phyloP scores from a whole-genome alignment of 2,797 vertebrate species.

The Fistularia commersonii region DNA sequence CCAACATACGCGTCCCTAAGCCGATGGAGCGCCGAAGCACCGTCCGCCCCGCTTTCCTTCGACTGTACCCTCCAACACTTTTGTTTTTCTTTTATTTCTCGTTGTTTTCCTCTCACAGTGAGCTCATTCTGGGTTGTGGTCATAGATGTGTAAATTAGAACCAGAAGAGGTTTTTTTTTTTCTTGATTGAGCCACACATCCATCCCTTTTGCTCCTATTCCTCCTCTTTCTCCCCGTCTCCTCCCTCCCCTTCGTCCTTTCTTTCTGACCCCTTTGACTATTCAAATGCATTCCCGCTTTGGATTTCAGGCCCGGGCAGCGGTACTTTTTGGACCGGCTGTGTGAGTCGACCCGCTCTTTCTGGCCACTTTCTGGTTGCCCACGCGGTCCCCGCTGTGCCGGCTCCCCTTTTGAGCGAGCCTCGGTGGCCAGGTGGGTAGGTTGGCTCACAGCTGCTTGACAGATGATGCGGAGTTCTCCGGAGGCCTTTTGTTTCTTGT shows the following conservation, averaged over 20 bases:
- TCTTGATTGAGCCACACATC: slow-evolving; percentile 57
- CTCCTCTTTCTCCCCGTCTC: slow-evolving; percentile 14
- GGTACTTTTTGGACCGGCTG: slow-evolving; percentile 49
- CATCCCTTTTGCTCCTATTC: slow-evolving; percentile 53
- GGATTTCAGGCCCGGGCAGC: slow-evolving; percentile 57
- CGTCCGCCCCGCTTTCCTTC: slow-evolving; percentile 24
- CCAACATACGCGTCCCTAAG: too few species aligned
- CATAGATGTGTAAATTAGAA: slow-evolving; percentile 82
- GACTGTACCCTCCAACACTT: slow-evolving; percentile 22
- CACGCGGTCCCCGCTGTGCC: slow-evolving; percentile 30
- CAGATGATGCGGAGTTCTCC: slow-evolving; percentile 60
- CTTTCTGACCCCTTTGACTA: slow-evolving; percentile 61
- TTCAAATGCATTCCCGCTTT: slow-evolving; percentile 72
- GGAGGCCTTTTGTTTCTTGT: slow-evolving; percentile 65
- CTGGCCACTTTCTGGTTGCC: slow-evolving; percentile 38
- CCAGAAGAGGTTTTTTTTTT: slow-evolving; percentile 70
- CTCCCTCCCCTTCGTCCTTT: slow-evolving; percentile 36
- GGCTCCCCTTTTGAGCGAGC: slow-evolving; percentile 39
- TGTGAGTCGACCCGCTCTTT: slow-evolving; percentile 48
- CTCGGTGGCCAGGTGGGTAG: slow-evolving; percentile 69
- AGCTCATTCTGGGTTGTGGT: slow-evolving; percentile 74
- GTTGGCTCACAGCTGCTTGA: slow-evolving; percentile 70
- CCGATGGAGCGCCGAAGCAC: too few species aligned
- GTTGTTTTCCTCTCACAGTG: slow-evolving; percentile 69
- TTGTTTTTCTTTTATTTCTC: slow-evolving; percentile 27